Evolutionary conservation across 2,113 vertebrate species (phyloP).

Genomic region (Python bivittatus): DNA sequence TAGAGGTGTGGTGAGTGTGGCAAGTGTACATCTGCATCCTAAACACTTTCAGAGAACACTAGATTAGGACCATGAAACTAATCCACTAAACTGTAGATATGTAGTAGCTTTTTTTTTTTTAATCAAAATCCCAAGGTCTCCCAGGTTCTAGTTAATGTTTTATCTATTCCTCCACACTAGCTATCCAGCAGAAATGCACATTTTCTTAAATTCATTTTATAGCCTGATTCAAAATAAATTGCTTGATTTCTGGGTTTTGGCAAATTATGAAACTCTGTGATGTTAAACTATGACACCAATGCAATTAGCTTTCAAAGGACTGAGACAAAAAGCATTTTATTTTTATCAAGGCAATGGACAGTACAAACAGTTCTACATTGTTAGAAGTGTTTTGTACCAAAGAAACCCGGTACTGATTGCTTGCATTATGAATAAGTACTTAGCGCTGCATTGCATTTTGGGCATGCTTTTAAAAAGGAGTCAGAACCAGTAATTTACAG

Average conservation of each 20-base stretch:
- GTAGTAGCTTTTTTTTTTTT: neutral
- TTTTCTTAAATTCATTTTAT: slow-evolving; percentile 15
- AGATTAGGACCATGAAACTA: neutral
- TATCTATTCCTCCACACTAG: neutral
- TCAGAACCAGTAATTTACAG: neutral
- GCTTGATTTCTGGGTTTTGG: slow-evolving; percentile 7
- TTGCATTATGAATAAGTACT: slow-evolving; percentile 18
- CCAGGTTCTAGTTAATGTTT: neutral
- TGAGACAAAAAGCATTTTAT: slow-evolving; percentile 17
- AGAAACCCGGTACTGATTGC: neutral
- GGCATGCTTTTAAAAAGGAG: neutral
- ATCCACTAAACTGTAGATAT: neutral
- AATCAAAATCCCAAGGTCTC: neutral
- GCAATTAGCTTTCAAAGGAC: slow-evolving; percentile 6
- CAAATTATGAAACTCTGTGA: slow-evolving; percentile 16
- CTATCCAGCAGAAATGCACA: neutral
- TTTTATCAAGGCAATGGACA: neutral
- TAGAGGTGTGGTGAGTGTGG: neutral
- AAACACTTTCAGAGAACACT: neutral
- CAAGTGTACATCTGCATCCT: neutral
- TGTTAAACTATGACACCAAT: slow-evolving; percentile 13
- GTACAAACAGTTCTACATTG: neutral
- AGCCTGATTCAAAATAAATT: slow-evolving; percentile 9
- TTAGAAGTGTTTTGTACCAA: slow-evolving; percentile 13
- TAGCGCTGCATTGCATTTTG: neutral